Evolutionary conservation across 2,797 vertebrate species (phyloP).

Genomic region (Poecilia wingei): DNA sequence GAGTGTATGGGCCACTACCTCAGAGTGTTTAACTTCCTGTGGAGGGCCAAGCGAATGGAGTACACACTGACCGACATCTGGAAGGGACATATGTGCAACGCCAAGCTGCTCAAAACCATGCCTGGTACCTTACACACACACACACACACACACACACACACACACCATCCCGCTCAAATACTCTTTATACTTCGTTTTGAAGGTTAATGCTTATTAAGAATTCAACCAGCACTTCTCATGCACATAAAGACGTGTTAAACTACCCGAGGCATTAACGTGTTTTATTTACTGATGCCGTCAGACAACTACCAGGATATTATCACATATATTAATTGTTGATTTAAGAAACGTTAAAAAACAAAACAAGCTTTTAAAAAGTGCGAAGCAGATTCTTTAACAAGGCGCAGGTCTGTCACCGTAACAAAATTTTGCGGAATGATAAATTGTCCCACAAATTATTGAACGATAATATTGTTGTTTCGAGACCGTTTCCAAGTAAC

Average conservation of each 20-base stretch:
- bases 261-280: not conserved
- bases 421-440: no score
- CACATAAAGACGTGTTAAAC: not conserved
- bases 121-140: conserved; percentile 81
- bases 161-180: not conserved
- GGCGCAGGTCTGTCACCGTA: no score
- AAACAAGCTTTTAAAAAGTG: not conserved
- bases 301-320: no score
- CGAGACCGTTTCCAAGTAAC: no score
- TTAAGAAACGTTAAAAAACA: not conserved
- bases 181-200: not conserved
- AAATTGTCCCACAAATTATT: no score
- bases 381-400: not conserved
- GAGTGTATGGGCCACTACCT: conserved; percentile 98
- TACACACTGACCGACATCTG: conserved; percentile 98
- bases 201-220: not conserved
- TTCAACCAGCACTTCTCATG: not conserved
- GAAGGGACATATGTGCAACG: conserved; percentile 98
- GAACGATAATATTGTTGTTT: no score
- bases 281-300: not conserved
- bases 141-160: not conserved
- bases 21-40: conserved; percentile 96
- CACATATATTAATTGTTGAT: not conserved
- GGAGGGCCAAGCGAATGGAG: conserved; percentile 97
- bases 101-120: conserved; percentile 93